Conservation (phyloP, 2,113 vertebrate species). For the Hydrolagus affinis region DNA sequence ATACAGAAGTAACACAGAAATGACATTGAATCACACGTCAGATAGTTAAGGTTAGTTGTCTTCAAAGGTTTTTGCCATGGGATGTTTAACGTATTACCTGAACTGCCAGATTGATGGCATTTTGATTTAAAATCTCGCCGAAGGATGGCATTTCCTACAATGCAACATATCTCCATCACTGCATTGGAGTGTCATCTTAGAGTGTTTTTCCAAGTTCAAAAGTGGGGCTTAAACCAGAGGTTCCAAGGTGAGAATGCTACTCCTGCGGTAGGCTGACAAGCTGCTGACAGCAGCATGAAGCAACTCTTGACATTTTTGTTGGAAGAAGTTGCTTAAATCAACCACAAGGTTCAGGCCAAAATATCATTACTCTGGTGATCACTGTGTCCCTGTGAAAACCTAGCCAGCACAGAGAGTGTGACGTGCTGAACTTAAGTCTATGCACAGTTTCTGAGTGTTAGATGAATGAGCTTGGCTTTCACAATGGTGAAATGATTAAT, state of each 20-base stretch:
- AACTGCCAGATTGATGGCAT: no score
- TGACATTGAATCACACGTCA: not conserved
- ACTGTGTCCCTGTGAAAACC: not conserved
- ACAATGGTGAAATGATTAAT: no score
- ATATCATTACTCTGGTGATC: not conserved
- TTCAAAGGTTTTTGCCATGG: not conserved
- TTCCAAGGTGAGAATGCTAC: no score
- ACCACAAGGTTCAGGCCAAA: constrained; percentile 11
- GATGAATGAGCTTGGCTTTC: no score
- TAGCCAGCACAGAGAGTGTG: not conserved
- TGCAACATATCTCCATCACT: no score
- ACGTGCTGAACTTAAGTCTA: not conserved
- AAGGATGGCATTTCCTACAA: no score
- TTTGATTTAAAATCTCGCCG: no score
- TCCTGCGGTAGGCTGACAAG: not conserved
- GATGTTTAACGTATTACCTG: no score
- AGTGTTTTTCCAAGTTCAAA: no score
- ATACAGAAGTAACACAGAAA: not conserved
- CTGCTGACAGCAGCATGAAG: not conserved
- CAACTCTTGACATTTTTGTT: not conserved
- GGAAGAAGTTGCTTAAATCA: not conserved
- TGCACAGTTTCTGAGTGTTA: not conserved
- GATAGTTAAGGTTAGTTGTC: not conserved
- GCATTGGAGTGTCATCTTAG: no score
- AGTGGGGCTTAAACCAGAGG: no score